Percentiles rank a stretch among this genome's conserved stretches.
Evolutionary conservation across 2,797 vertebrate species (phyloP).

Genomic region (Parambassis ranga): DNA sequence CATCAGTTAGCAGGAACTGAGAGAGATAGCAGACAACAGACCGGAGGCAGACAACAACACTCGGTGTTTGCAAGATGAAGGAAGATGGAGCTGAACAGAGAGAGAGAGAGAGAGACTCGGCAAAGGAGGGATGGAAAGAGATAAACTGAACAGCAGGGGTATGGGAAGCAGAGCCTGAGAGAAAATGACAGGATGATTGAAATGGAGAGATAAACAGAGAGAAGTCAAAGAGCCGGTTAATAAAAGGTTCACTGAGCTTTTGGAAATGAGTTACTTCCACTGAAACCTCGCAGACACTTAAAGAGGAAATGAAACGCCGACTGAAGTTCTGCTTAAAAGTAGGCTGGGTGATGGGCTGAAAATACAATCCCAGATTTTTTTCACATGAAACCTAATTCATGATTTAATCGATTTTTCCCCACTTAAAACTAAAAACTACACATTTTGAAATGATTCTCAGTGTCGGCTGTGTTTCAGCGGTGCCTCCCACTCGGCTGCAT

Average conservation of each 20-base stretch:
- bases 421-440: too few species aligned
- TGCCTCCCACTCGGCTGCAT: too few species aligned
- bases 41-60: not conserved
- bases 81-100: not conserved
- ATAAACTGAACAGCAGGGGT: conserved; percentile 3
- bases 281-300: conserved; percentile 1
- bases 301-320: too few species aligned
- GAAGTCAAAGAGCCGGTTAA: not conserved
- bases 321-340: too few species aligned
- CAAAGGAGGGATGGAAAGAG: conserved; percentile 1
- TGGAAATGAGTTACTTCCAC: not conserved
- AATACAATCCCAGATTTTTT: too few species aligned
- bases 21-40: not conserved
- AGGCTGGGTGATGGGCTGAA: too few species aligned
- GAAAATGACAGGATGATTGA: conserved; percentile 15
- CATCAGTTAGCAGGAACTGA: not conserved
- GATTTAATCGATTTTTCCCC: too few species aligned
- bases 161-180: not conserved
- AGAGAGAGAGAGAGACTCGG: not conserved
- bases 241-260: not conserved
- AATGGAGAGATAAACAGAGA: not conserved
- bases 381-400: too few species aligned
- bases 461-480: too few species aligned
- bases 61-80: not conserved
- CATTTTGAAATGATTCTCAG: too few species aligned